Evolutionary conservation across 2,113 vertebrate species (phyloP).

Genomic region (Gorsachius goisagi): DNA sequence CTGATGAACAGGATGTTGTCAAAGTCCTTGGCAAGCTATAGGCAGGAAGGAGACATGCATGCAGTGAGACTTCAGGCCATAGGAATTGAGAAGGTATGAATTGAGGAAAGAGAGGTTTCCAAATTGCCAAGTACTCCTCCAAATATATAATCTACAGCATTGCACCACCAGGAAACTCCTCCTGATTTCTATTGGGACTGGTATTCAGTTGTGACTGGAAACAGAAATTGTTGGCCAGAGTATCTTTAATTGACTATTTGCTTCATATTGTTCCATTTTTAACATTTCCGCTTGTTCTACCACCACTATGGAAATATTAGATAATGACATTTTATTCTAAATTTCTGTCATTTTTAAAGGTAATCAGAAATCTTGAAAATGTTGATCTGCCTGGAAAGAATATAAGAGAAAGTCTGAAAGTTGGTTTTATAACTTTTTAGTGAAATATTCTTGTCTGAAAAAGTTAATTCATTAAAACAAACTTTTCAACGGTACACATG

Average conservation of each 20-base stretch:
- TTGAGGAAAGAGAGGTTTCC: neutral
- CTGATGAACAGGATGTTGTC: neutral
- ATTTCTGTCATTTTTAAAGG: slow-evolving; percentile 25
- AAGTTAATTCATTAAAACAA: neutral
- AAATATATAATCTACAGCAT: neutral
- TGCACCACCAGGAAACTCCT: neutral
- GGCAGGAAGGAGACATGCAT: neutral
- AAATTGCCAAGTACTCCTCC: neutral
- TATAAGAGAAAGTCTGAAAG: neutral
- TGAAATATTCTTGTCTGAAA: neutral
- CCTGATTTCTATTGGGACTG: neutral
- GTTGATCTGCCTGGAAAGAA: neutral
- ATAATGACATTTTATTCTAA: neutral
- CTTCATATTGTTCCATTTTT: slow-evolving; percentile 25
- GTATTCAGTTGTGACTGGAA: neutral
- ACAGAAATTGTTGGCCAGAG: neutral
- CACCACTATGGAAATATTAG: neutral
- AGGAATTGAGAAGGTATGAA: neutral
- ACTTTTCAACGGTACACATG: neutral
- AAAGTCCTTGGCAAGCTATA: neutral
- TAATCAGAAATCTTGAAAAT: neutral
- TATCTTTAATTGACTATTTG: slow-evolving; percentile 27
- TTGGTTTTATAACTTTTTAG: neutral
- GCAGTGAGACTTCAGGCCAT: neutral
- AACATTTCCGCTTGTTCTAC: slow-evolving; percentile 1